These are phyloP conservation scores for Diadophis punctatus DNA, from an alignment of 2,113 vertebrate species.

Conservation along the genomic window DNA sequence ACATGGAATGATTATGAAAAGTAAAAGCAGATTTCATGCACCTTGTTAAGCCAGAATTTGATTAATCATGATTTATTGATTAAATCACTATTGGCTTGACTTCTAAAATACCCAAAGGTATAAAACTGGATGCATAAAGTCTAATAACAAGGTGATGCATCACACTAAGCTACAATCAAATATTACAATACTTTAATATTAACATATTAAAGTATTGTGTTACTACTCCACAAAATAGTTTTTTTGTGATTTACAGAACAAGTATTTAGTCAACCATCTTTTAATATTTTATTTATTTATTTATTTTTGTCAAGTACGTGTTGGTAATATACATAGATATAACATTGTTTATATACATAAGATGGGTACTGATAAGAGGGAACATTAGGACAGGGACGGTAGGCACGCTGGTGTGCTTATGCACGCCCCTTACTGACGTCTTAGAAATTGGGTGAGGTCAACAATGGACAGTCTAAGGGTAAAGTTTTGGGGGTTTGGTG, in stretches of 20 bases:
- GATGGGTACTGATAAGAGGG: too few species aligned
- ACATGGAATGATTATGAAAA: not conserved
- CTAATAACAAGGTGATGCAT: not conserved
- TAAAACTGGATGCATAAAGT: not conserved
- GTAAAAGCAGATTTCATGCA: not conserved
- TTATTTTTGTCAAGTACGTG: too few species aligned
- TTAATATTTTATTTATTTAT: too few species aligned
- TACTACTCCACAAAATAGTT: not conserved
- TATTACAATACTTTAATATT: not conserved
- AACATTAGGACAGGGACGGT: too few species aligned
- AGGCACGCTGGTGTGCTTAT: too few species aligned
- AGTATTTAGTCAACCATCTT: not conserved
- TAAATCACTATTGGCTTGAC: not conserved
- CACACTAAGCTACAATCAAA: not conserved
- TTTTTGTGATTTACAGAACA: not conserved
- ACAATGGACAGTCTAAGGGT: too few species aligned
- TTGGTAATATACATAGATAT: too few species aligned
- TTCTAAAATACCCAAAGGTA: not conserved
- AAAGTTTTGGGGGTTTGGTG: too few species aligned
- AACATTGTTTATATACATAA: too few species aligned
- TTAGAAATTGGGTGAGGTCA: too few species aligned
- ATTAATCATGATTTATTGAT: not conserved
- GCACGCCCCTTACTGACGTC: too few species aligned
- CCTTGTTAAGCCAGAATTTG: not conserved
- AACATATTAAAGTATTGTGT: not conserved